These are phyloP conservation scores for Matsumyia berberina DNA, from an alignment of 2,888 invertebrate species.

Conservation along the genomic window DNA sequence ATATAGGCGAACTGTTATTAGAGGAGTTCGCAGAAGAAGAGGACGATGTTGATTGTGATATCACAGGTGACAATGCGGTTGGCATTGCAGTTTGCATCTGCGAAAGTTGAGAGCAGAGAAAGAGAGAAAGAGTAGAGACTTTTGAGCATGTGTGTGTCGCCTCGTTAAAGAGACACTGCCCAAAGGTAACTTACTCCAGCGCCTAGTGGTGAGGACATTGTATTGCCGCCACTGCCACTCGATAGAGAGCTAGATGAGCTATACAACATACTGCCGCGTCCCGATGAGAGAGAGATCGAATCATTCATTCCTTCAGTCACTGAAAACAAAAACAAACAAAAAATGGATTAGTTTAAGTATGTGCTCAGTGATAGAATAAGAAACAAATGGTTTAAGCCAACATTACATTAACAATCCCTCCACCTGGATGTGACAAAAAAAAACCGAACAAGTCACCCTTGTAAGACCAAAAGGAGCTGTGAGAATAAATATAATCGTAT, in stretches of 20 bases:
- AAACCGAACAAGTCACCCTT: no score
- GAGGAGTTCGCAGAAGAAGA: constrained; percentile 72
- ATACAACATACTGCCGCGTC: constrained; percentile 83
- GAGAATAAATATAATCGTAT: no score
- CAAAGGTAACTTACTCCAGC: constrained; percentile 81
- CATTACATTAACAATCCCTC: no score
- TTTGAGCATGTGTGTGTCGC: constrained; percentile 70
- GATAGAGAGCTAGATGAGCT: constrained; percentile 85
- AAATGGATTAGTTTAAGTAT: not conserved
- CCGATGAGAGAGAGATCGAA: constrained; percentile 81
- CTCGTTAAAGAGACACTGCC: constrained; percentile 73
- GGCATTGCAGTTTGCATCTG: constrained; percentile 81
- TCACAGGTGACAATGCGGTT: constrained; percentile 83
- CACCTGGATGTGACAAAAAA: no score
- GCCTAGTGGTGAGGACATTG: constrained; percentile 84
- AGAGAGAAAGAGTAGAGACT: constrained; percentile 71
- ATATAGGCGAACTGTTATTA: constrained; percentile 79
- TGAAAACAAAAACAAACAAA: constrained; percentile 44
- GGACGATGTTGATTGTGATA: constrained; percentile 80
- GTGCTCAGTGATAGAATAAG: not conserved
- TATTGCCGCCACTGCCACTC: constrained; percentile 84
- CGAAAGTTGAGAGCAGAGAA: constrained; percentile 74
- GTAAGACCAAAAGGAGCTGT: no score
- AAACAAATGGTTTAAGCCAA: no score
- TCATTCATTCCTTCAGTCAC: constrained; percentile 81